Percentiles rank a stretch among this genome's conserved stretches.
Evolutionary conservation across 2,113 vertebrate genomes (phyloP).

Genomic region (Nothocercus nigrocapillus): DNA sequence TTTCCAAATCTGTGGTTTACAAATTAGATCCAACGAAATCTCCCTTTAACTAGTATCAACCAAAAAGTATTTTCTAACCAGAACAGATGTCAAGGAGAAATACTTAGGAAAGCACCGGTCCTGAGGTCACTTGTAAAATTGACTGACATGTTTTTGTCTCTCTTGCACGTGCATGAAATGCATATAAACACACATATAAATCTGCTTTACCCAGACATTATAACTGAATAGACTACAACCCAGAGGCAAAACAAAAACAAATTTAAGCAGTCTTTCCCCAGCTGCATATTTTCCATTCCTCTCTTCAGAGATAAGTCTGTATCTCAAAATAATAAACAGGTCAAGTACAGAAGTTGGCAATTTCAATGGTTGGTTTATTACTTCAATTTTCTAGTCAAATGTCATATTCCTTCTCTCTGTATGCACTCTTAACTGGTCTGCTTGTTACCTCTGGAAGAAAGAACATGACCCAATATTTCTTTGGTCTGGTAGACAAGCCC

Average conservation of each 20-base stretch:
- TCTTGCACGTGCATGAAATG: not conserved
- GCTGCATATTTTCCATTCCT: not conserved
- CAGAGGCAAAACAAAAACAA: not conserved
- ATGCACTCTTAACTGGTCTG: not conserved
- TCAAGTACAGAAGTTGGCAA: not conserved
- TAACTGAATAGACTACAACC: not conserved
- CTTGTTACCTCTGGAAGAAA: not conserved
- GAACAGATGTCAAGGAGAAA: not conserved
- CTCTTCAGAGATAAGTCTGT: not conserved
- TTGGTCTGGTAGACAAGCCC: too few relatives aligned
- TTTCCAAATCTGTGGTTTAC: not conserved
- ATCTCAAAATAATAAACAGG: not conserved
- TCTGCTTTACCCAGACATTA: not conserved
- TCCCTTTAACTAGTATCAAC: not conserved
- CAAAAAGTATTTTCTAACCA: not conserved
- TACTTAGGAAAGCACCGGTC: not conserved
- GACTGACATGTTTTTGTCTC: not conserved
- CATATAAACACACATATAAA: not conserved
- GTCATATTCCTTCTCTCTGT: not conserved
- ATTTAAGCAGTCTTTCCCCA: not conserved
- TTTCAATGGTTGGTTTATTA: not conserved
- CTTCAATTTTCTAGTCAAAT: not conserved
- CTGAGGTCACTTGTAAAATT: not conserved
- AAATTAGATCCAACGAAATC: not conserved
- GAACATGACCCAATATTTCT: not conserved